Conservation (phyloP, 2,797 vertebrate genomes). For the Argya squamiceps region DNA sequence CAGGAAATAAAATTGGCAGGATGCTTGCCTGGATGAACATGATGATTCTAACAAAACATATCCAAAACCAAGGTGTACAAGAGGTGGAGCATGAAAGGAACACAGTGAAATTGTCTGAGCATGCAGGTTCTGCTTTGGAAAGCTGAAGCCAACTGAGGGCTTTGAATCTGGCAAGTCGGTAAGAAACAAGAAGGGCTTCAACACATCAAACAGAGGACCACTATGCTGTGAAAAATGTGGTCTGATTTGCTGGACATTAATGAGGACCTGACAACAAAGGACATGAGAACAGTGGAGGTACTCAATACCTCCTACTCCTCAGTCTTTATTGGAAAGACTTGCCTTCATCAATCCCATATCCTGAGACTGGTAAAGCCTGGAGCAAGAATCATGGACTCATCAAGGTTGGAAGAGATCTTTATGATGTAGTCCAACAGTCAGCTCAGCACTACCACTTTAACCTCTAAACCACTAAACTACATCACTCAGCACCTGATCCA, state of each 20-base stretch:
- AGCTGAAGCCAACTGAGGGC: not conserved
- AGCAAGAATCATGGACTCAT: not conserved
- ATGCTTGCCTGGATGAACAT: not conserved
- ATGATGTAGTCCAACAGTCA: not conserved
- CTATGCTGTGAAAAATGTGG: not conserved
- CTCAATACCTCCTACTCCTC: not conserved
- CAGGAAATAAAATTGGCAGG: not conserved
- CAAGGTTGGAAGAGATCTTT: not conserved
- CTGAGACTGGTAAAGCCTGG: not conserved
- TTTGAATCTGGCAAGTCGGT: not conserved
- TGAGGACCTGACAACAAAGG: not conserved
- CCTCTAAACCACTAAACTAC: not conserved
- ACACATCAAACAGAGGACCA: not conserved
- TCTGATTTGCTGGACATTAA: not conserved
- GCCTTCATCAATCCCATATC: not conserved
- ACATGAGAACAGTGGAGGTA: not conserved
- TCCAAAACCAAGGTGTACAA: not conserved
- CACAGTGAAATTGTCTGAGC: not conserved
- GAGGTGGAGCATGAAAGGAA: not conserved
- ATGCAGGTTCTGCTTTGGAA: not conserved
- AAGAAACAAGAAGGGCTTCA: not conserved
- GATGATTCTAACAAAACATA: not conserved
- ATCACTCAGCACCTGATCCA: not conserved
- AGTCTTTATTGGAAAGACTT: not conserved
- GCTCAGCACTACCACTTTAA: not conserved